A percentile compares a stretch with the other conserved stretches of the same genome.
Evolutionary conservation across 2,113 vertebrate species (phyloP).

Genomic region (Scatophagus argus): DNA sequence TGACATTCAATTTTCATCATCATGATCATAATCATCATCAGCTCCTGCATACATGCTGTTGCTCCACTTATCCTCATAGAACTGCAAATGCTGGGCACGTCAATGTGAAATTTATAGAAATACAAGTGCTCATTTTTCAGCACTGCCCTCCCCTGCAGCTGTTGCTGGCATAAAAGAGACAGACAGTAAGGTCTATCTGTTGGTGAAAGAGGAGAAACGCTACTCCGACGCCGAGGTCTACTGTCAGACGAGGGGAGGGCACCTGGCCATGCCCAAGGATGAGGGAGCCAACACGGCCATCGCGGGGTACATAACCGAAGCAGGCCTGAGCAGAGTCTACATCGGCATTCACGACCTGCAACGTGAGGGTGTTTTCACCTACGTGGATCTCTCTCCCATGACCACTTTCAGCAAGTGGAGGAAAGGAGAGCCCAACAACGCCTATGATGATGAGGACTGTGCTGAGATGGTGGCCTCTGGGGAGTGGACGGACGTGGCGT

Average conservation of each 20-base stretch:
- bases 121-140: conserved; percentile 95
- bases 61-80: conserved; percentile 29
- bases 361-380: conserved; percentile 91
- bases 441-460: conserved; percentile 96
- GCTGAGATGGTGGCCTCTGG: conserved; percentile 94
- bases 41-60: neutral
- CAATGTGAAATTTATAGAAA: conserved; percentile 89
- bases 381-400: conserved; percentile 92
- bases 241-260: conserved; percentile 93
- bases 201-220: conserved; percentile 97
- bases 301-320: conserved; percentile 91
- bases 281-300: conserved; percentile 89
- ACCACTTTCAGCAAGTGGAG: conserved; percentile 97
- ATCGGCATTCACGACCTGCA: conserved; percentile 96
- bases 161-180: conserved; percentile 97
- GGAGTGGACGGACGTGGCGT: conserved; percentile 98
- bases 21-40: no score
- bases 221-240: conserved; percentile 91
- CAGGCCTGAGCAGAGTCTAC: conserved; percentile 92
- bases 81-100: conserved; percentile 66
- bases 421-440: conserved; percentile 94
- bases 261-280: conserved; percentile 96
- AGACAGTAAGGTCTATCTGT: conserved; percentile 94
- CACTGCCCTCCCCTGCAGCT: conserved; percentile 98
- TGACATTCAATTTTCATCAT: neutral